Conservation (phyloP, 2,888 invertebrate genomes). For the Sepiola atlantica region DNA sequence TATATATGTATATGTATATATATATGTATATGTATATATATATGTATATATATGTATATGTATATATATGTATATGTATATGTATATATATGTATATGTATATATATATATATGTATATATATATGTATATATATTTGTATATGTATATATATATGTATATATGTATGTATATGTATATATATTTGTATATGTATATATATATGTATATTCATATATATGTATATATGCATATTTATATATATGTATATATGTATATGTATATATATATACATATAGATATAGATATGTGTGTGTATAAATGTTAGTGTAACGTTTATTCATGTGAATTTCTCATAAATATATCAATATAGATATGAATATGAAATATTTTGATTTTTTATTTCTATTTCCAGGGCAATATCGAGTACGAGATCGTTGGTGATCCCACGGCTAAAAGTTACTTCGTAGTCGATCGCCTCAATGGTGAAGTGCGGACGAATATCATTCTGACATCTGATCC, state of each 20-base stretch:
- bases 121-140: background rate
- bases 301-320: too few relatives aligned
- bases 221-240: background rate
- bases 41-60: background rate
- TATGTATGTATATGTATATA: background rate
- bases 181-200: background rate
- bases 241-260: too few relatives aligned
- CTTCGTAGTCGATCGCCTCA: constrained; percentile 58
- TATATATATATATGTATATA: background rate
- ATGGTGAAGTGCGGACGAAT: constrained; percentile 57
- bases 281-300: too few relatives aligned
- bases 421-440: constrained; percentile 58
- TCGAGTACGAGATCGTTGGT: constrained; percentile 60
- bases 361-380: constrained; percentile 14
- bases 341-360: too few relatives aligned
- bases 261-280: too few relatives aligned
- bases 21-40: background rate
- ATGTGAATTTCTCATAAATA: too few relatives aligned
- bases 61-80: background rate
- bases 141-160: background rate
- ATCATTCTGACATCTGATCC: constrained; percentile 54
- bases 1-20: constrained; percentile 47
- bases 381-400: constrained; percentile 58
- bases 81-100: background rate
- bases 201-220: background rate